Evolutionary conservation across 2,888 invertebrate species (phyloP).

Genomic region (Ypsolopha scabrella): DNA sequence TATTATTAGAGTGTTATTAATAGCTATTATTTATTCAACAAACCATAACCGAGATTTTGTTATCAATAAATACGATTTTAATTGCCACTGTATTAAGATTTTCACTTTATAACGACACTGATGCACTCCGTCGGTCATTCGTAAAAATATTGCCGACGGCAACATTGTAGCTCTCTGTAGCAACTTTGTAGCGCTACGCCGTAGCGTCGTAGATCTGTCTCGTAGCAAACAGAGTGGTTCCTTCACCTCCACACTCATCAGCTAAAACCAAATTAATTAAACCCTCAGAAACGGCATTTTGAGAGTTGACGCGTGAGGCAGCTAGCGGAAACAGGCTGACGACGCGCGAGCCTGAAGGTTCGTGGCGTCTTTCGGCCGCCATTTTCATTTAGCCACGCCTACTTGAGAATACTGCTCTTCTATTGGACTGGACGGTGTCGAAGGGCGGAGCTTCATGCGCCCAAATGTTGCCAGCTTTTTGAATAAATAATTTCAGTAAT

Average conservation of each 20-base stretch:
- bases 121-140: background rate
- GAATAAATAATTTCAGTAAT: conserved; percentile 72
- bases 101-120: background rate
- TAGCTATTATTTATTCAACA: too few relatives aligned
- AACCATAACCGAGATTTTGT: too few relatives aligned
- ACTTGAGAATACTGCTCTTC: conserved; percentile 12
- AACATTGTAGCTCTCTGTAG: background rate
- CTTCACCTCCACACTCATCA: conserved; percentile 23
- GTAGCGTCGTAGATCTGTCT: background rate
- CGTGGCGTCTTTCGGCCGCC: conserved; percentile 32
- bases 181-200: background rate
- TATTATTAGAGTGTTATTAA: too few relatives aligned
- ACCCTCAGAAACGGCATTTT: conserved; percentile 18
- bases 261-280: conserved; percentile 33
- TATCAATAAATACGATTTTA: too few relatives aligned
- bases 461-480: conserved; percentile 70
- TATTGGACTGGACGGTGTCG: conserved; percentile 35
- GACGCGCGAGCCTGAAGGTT: conserved; percentile 15
- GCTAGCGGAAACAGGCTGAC: conserved; percentile 3
- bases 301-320: background rate
- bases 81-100: too few relatives aligned
- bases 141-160: background rate
- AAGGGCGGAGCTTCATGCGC: conserved; percentile 40
- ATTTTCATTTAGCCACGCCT: conserved; percentile 58
- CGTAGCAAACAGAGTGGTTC: background rate